Percentiles rank a stretch among this genome's conserved stretches.
Evolutionary conservation across 1,140 invertebrate genomes (phyloP).

Genomic region (Scaptomyza graminum): DNA sequence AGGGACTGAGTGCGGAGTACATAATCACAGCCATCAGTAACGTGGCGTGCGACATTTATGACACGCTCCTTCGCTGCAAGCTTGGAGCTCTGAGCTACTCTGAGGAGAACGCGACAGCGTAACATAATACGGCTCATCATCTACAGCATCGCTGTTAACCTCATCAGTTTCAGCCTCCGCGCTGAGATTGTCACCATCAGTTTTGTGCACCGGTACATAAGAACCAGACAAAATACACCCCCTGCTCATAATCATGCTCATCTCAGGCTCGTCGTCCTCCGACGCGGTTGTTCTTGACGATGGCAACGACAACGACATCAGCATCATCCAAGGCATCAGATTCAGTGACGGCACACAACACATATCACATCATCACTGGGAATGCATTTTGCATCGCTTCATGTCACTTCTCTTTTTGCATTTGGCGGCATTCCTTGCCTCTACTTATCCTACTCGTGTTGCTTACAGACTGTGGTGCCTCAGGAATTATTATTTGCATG

Average conservation of each 20-base stretch:
- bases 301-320: conserved; percentile 25
- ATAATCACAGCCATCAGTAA: conserved; percentile 76
- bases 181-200: conserved; percentile 59
- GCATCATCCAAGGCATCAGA: conserved; percentile 44
- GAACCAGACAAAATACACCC: not conserved
- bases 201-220: conserved; percentile 14
- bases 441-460: not conserved
- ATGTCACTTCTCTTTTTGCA: conserved; percentile 35
- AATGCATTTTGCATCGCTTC: conserved; percentile 69
- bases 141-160: conserved; percentile 63
- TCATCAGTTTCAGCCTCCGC: conserved; percentile 66
- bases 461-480: not conserved
- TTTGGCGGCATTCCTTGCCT: conserved; percentile 34
- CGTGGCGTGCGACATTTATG: conserved; percentile 76
- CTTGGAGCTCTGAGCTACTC: not conserved
- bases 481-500: conserved; percentile 26
- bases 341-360: conserved; percentile 40
- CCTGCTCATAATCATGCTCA: conserved; percentile 50
- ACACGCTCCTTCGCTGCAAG: conserved; percentile 57
- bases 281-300: conserved; percentile 37
- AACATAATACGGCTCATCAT: conserved; percentile 79
- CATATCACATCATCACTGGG: conserved; percentile 65
- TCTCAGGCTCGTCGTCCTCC: conserved; percentile 31
- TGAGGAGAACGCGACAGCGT: conserved; percentile 29
- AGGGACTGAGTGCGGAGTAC: not conserved